A percentile compares a stretch with the other conserved stretches of the same genome.
Conservation (phyloP, 2,797 vertebrate species). For the Poeciliopsis presidionis region DNA sequence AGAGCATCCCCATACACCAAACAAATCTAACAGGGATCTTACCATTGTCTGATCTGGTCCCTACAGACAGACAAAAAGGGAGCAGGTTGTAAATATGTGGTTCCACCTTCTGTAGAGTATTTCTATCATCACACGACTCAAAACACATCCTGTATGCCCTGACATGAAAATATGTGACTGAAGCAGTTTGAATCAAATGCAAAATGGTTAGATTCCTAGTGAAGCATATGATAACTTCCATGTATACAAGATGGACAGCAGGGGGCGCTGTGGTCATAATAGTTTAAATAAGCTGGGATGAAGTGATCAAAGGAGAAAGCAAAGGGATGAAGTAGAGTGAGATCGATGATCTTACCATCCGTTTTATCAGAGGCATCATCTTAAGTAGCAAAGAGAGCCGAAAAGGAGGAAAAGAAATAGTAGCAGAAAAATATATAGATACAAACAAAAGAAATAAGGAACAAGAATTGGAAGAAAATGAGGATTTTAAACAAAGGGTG, state of each 20-base stretch:
- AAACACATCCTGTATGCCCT: constrained; percentile 1
- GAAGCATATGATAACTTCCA: constrained; percentile 41
- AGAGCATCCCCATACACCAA: constrained; percentile 53
- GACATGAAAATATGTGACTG: constrained; percentile 4
- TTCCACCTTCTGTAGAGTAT: constrained; percentile 2
- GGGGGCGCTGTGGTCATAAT: constrained; percentile 61
- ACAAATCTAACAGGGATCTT: constrained; percentile 76
- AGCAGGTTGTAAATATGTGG: constrained; percentile 52
- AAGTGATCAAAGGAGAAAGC: constrained; percentile 40
- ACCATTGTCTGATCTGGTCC: constrained; percentile 90
- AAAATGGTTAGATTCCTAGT: constrained; percentile 7
- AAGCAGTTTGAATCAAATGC: constrained; percentile 18
- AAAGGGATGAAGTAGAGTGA: constrained; percentile 58
- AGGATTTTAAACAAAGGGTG: neutral
- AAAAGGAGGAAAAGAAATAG: constrained; percentile 22
- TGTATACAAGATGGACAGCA: constrained; percentile 51
- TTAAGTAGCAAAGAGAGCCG: constrained; percentile 86
- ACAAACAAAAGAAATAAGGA: constrained; percentile 14
- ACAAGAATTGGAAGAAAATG: constrained; percentile 22
- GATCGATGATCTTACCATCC: constrained; percentile 93
- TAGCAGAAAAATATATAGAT: constrained; percentile 30
- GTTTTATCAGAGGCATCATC: constrained; percentile 98
- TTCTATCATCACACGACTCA: neutral
- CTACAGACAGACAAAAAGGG: constrained; percentile 76
- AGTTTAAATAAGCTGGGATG: constrained; percentile 37